Base-by-base conservation (phyloP, 2,888 invertebrate genomes). In the Tipula vernalis region DNA sequence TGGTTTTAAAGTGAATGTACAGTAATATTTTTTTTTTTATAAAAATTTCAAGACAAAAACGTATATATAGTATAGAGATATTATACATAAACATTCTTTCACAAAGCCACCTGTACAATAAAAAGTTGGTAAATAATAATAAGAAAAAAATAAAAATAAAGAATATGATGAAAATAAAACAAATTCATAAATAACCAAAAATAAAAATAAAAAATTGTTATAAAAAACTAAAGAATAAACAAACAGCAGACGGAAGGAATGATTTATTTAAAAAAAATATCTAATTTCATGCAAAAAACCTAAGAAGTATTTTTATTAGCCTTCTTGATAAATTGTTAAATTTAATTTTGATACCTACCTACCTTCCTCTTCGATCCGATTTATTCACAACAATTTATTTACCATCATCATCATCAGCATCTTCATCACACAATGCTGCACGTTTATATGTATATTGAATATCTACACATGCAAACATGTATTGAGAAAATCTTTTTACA, bases 1-100 rank as follows among this genome's bases (percentile, higher is more conserved):
- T 47, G 44, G 44, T 86, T 86, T 42, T 86, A 47, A 86, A 86
- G 44, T 47, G 36, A 44, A 41, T 42, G 42, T 86, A 86, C 44
- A 86, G 28, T 86, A 86, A 85, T 41, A 39, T 15, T 85, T 85
- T 85, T 36, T 85, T 28, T 71, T 71, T 71, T 71, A 10, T 28
- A 28, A 10, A 71, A 71, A 28, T 71, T 71, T 71, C 71, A 71
- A 71, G 71, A 71, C 71, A 71, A 18, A 51, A 71, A 28, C 12
- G 28, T 71, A 71, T 71, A 71, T 57, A 57, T 6, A 57, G 51
- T 39, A 39, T 39, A 39, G 3, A 39, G 3, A 39, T 39, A 39
- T 15, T 51, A 51, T 51, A 51, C 15, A 51, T 15, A 51, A 15
- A 71, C 71, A 71, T 71, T 71, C 71, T 71, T 71, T 71, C 28